Percentiles rank a stretch among this genome's conserved stretches.
phyloP scores from a whole-genome alignment of 2,888 invertebrate genomes.

The Coleophora deauratella region DNA sequence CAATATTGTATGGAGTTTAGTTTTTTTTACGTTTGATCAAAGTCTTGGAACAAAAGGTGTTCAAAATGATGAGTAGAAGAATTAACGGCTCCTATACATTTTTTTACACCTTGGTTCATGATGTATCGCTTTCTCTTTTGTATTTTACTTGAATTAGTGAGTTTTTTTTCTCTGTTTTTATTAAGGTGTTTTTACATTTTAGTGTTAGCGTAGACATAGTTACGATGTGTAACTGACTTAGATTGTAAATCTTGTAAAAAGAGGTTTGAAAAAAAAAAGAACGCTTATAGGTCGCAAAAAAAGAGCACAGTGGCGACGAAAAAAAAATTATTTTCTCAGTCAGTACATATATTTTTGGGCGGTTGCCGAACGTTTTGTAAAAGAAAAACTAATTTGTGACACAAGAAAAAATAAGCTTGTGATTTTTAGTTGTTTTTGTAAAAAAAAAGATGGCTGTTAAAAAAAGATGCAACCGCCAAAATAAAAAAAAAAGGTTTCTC shows the following conservation, averaged over 20 bases:
- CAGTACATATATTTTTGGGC: slow-evolving; percentile 50
- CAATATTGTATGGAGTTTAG: too few relatives aligned
- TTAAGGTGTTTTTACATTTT: slow-evolving; percentile 26
- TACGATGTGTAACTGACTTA: slow-evolving; percentile 41
- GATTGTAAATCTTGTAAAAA: slow-evolving; percentile 31
- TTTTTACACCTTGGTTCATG: too few relatives aligned
- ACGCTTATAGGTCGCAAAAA: slow-evolving; percentile 25
- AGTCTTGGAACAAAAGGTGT: too few relatives aligned
- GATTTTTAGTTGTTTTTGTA: slow-evolving; percentile 46
- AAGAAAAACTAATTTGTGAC: slow-evolving; percentile 41
- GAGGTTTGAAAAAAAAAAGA: slow-evolving; percentile 27
- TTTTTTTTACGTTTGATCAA: too few relatives aligned
- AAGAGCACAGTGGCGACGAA: slow-evolving; percentile 28
- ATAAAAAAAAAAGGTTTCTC: slow-evolving; percentile 40
- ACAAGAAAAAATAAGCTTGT: slow-evolving; percentile 62
- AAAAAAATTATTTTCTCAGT: slow-evolving; percentile 60
- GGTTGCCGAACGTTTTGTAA: slow-evolving; percentile 29
- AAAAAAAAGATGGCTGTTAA: slow-evolving; percentile 37
- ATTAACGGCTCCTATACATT: too few relatives aligned
- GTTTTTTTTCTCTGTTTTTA: background rate
- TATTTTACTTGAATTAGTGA: background rate
- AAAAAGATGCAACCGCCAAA: slow-evolving; percentile 53
- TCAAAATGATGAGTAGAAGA: too few relatives aligned
- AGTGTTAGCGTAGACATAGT: slow-evolving; percentile 22
- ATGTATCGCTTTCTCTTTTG: too few relatives aligned